These are phyloP conservation scores for Danionella cerebrum DNA, from an alignment of 2,113 vertebrate species.

Conservation along the genomic window DNA sequence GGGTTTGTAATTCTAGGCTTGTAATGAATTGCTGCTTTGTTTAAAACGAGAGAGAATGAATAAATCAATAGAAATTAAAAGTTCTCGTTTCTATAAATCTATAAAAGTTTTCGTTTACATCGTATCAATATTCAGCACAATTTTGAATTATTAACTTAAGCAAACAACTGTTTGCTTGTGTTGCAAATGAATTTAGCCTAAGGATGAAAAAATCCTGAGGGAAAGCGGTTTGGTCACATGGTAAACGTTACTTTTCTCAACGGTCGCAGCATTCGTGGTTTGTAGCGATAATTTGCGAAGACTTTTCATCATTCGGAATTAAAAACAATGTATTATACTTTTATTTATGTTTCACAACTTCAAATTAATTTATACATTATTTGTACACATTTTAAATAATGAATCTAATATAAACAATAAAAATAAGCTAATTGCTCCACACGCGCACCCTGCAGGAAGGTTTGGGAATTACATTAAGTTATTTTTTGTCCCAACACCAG, in stretches of 20 bases:
- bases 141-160: no score
- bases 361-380: background rate
- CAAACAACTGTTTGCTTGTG: background rate
- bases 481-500: conserved; percentile 29
- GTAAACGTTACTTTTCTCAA: background rate
- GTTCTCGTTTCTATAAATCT: no score
- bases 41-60: no score
- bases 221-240: background rate
- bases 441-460: background rate
- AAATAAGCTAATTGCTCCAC: background rate
- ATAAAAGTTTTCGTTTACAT: no score
- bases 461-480: conserved; percentile 41
- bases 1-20: no score
- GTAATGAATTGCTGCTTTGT: no score
- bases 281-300: background rate
- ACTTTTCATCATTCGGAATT: background rate
- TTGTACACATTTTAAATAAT: background rate
- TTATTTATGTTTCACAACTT: background rate
- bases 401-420: background rate
- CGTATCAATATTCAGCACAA: no score
- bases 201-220: no score
- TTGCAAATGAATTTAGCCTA: no score
- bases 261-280: background rate
- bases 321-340: background rate
- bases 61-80: no score